phyloP scores from a whole-genome alignment of 2,888 invertebrate genomes.

The Cecidostiba fungosa region DNA sequence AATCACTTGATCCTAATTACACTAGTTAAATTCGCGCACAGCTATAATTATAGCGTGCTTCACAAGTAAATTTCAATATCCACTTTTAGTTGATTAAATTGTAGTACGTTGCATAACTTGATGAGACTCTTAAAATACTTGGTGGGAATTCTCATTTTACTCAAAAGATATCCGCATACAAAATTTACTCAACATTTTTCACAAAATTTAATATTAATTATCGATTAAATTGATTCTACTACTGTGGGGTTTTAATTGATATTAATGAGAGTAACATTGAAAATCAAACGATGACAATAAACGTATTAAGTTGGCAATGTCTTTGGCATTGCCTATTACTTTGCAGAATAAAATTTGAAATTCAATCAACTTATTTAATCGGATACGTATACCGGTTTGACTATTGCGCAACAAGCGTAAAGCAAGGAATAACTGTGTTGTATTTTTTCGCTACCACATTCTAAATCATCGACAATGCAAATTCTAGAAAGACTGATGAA shows the following conservation, averaged over 20 bases:
- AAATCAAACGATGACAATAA: neutral
- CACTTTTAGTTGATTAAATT: neutral
- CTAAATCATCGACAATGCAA: constrained; percentile 37
- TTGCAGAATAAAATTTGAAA: constrained; percentile 55
- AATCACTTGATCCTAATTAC: neutral
- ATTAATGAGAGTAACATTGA: neutral
- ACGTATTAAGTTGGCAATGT: neutral
- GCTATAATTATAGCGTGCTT: neutral
- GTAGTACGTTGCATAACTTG: neutral
- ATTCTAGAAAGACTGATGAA: constrained; percentile 52
- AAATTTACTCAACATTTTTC: neutral
- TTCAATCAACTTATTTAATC: constrained; percentile 50
- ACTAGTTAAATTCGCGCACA: neutral
- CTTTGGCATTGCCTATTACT: neutral
- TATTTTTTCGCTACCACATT: constrained; percentile 35
- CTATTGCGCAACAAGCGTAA: constrained; percentile 3
- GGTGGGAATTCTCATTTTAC: neutral
- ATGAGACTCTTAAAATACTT: neutral
- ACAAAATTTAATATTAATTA: too few species aligned
- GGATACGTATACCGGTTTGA: constrained; percentile 51
- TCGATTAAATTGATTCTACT: neutral
- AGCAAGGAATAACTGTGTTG: neutral
- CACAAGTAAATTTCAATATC: neutral
- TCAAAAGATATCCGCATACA: neutral
- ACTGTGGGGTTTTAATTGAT: neutral